Evolutionary conservation across 2,888 invertebrate genomes (phyloP), one percentile per base, ranked within the genome.

Genomic region (Tachina grossa): DNA sequence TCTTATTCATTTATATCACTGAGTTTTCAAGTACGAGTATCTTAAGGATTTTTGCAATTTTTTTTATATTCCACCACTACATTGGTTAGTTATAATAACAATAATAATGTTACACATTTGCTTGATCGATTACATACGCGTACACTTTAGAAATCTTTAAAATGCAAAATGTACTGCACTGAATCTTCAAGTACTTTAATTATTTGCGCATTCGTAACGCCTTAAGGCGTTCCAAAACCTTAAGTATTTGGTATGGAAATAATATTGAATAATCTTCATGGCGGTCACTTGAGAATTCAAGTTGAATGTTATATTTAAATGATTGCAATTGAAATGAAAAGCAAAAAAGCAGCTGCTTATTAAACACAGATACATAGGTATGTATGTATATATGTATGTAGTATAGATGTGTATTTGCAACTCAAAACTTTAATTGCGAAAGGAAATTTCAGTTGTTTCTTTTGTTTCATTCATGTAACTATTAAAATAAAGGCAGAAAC

Each of bases 211-310:
- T 71, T 66, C 53, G 51, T 72, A 81, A 84, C 71, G 82, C 65
- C 85, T 83, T 83, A 47, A 83, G 85, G 85, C 79, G 74, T 82
- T 82, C 75, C 9, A 16, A 68, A 69, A 51, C 47, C 82, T 69
- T 53, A 57, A 82, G 81, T 82, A 57, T 61, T 55, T 72, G 68
- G 39, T 57, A 49, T 59, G 45, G 16, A 45, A 75, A 69, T 72
- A 63, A 66, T 82, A 19, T 57, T 76, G 41, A 47, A 19, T 61
- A 63, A 75, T 41, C 31, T 83, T 76, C 69, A 85, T 85, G 85
- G 85, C 82, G 85, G 85, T 83, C 85, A 85, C 85, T 85, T 85
- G 79, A 85, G 79, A 79, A 68, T 13, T 74, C 45, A 66, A 47
- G 22, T 49, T 49, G 13, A 74, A 66, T 39, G 16, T 19, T 43